Evolutionary conservation across 1,140 invertebrate genomes (phyloP), one percentile per base, ranked within the genome.

Genomic region (Babylonia areolata): DNA sequence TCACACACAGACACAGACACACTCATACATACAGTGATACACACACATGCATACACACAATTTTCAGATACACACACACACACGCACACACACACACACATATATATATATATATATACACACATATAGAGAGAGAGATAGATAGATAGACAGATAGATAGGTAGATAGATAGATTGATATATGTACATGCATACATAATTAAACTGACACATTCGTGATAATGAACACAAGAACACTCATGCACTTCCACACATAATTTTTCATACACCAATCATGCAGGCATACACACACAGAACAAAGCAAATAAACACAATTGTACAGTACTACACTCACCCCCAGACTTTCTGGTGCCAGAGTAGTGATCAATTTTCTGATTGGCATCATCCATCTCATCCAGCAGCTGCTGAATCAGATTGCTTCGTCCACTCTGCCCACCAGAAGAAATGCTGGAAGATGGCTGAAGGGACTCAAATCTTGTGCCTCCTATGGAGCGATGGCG

Each of bases 281-380:
- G 42, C 31, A 79, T 11, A 77, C n/a, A 9, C 23, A 35, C 73
- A 37, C 15, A 35, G 0, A 35, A 17, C 37, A 23, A 77, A 11
- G 31, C 23, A 37, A 11, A 77, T 17, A 37, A n/a, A 35, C 33
- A 77, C 73, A 77, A 20, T 39, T 20, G 42, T 39, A 9, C n/a
- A 35, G 1, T 73, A 6, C 1, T 33, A 33, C 11, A 51, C 15
- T 54, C 40, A 80, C 78, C 78, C 31, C 54, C 42, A 33, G 78
- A 31, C 33, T 58, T 80, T 28, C 75, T 84, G 20, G 33, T 17
- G 20, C 20, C 69, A 75, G 28, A 23, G 40, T 33, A 84, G 23
- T 75, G 64, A 39, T 83, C 51, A 58, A 83, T 83, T 37, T 83
- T 83, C 81, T 83, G 54, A 17, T 69, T 73, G 20, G 82, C 82